These are phyloP conservation scores for Heteromyza rotundicornis DNA, from an alignment of 2,888 invertebrate species.

Conservation along the genomic window DNA sequence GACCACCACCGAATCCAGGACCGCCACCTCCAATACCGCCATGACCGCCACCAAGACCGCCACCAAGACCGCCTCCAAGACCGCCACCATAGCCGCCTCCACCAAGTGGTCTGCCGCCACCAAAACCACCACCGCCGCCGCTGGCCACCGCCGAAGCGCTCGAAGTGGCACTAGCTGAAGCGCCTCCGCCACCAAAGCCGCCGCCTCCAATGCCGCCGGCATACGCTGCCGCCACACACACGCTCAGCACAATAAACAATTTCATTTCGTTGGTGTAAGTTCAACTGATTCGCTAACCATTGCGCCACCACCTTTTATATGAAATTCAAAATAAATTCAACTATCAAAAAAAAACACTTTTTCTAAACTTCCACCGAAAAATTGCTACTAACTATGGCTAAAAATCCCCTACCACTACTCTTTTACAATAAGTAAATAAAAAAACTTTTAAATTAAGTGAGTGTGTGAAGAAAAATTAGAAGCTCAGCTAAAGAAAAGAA, in stretches of 20 bases:
- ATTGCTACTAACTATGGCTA: too few species aligned
- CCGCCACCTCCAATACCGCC: conserved; percentile 11
- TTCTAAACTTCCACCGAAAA: too few species aligned
- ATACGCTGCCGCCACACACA: conserved; percentile 41
- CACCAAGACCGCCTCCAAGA: background rate
- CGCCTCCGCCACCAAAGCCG: conserved; percentile 25
- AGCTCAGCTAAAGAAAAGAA: too few species aligned
- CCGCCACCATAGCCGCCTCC: background rate
- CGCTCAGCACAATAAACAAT: conserved; percentile 45
- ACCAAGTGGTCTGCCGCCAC: conserved; percentile 8
- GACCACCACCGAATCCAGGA: conserved; percentile 14
- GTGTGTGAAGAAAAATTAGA: too few species aligned
- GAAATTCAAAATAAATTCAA: too few species aligned
- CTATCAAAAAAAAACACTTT: too few species aligned
- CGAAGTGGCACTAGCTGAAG: conserved; percentile 35
- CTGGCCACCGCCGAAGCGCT: conserved; percentile 8
- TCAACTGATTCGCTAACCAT: conserved; percentile 17
- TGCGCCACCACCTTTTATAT: conserved; percentile 26
- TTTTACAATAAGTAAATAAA: too few species aligned
- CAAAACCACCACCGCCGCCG: conserved; percentile 14
- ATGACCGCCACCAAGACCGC: conserved; percentile 2
- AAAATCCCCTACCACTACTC: too few species aligned
- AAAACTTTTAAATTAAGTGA: too few species aligned
- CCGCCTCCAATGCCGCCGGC: conserved; percentile 39
- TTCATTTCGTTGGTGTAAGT: conserved; percentile 34